Percentiles rank a stretch among this genome's conserved stretches.
Evolutionary conservation across 2,888 invertebrate species (phyloP).

Genomic region (Scaptodrosophila latifasciaeformis): DNA sequence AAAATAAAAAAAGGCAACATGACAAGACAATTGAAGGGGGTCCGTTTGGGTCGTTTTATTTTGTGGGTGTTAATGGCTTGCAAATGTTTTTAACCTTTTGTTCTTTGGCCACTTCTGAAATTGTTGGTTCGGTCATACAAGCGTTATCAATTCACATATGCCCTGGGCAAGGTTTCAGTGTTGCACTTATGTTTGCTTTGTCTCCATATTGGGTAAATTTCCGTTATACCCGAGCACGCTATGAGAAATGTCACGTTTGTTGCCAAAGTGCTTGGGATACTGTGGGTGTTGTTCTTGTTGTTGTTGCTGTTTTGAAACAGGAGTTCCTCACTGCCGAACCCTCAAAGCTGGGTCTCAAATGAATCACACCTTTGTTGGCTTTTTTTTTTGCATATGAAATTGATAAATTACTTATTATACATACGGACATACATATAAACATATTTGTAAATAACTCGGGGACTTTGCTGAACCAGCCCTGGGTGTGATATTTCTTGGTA

Average conservation of each 20-base stretch:
- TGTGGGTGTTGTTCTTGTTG: background rate
- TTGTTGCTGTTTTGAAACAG: background rate
- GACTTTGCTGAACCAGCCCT: background rate
- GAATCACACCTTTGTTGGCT: conserved; percentile 48
- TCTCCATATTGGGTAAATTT: background rate
- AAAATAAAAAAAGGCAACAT: too few relatives aligned
- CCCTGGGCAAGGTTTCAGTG: too few relatives aligned
- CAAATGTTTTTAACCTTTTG: conserved; percentile 27
- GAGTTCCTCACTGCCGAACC: background rate
- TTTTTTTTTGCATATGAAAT: conserved; percentile 28
- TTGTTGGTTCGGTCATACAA: too few relatives aligned
- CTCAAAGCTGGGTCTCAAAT: conserved; percentile 19
- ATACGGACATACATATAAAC: conserved; percentile 13
- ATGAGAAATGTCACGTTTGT: conserved; percentile 7
- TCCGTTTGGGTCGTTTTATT: too few relatives aligned
- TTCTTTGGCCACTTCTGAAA: too few relatives aligned
- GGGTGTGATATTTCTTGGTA: background rate
- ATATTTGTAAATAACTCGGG: background rate
- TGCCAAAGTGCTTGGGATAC: background rate
- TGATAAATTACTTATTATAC: conserved; percentile 39
- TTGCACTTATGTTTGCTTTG: background rate
- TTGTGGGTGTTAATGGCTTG: conserved; percentile 35
- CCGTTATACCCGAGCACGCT: background rate
- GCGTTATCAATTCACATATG: too few relatives aligned
- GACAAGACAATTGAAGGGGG: too few relatives aligned